Percentiles rank a stretch among this genome's conserved stretches.
Conservation (phyloP, 2,888 invertebrate species). For the Hirtodrosophila cameraria region DNA sequence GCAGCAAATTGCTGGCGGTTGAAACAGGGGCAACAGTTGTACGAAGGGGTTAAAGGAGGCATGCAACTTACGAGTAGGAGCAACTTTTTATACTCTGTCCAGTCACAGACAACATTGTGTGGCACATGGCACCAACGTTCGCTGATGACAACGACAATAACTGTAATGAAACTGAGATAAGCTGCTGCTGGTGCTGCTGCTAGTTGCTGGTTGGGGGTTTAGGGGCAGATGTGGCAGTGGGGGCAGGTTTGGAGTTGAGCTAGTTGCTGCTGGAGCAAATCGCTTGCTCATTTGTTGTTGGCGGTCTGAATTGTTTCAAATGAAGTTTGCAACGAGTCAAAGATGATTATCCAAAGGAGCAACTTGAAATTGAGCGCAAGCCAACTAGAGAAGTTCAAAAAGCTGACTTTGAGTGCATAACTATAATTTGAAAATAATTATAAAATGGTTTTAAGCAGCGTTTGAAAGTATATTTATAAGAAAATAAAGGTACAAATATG, state of each 20-base stretch:
- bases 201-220: neutral
- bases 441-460: slow-evolving; percentile 1
- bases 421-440: slow-evolving; percentile 39
- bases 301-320: slow-evolving; percentile 55
- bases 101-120: slow-evolving; percentile 65
- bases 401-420: slow-evolving; percentile 15
- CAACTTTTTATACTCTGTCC: slow-evolving; percentile 45
- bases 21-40: slow-evolving; percentile 28
- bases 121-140: slow-evolving; percentile 57
- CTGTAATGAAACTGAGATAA: slow-evolving; percentile 78
- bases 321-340: slow-evolving; percentile 53
- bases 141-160: slow-evolving; percentile 80
- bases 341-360: slow-evolving; percentile 55
- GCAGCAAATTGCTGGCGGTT: slow-evolving; percentile 8
- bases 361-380: slow-evolving; percentile 42
- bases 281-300: slow-evolving; percentile 71
- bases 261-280: slow-evolving; percentile 55
- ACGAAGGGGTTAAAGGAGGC: slow-evolving; percentile 29
- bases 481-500: too few species aligned
- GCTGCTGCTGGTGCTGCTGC: slow-evolving; percentile 40
- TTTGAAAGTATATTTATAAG: neutral
- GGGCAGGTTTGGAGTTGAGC: neutral
- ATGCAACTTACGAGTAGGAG: slow-evolving; percentile 1
- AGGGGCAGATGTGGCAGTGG: neutral
- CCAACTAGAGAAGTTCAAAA: slow-evolving; percentile 15